Base-by-base conservation (phyloP, 2,113 vertebrate species). In the Ammodytes marinus region DNA sequence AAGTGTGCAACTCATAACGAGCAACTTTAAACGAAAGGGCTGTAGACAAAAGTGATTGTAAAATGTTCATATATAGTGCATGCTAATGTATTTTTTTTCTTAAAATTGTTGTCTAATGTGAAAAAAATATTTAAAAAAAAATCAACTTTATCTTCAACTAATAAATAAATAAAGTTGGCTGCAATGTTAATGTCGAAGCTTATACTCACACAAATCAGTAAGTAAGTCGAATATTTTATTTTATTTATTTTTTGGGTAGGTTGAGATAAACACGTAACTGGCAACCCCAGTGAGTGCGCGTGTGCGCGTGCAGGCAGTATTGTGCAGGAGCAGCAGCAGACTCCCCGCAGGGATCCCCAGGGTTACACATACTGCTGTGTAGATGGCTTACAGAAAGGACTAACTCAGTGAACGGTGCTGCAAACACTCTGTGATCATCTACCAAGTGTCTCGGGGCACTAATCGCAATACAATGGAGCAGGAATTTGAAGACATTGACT, bases 401-500 rank as follows among this genome's bases (percentile, higher is more conserved):
- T 92, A 86, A 90, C 76, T 80, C 59, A 9, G 76, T 63, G 59
- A 80, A 85, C 78, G 63, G 78, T 45, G 54, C 80, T 66, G 43
- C 37, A 61, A 71, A 83, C 69, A 80, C 55, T 46, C 77, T 57
- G 76, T 60, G 52, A 68, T 73, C 46, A 46, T 40, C n/a, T 61
- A 19, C n/a, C 17, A 60, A 85, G 75, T 80, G 79, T 86, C 76
- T 52, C 57, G 2, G 57, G 80, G 27, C 57, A 55, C 46, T 11
- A 46, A 15, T 10, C 42, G 27, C 73, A 35, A 66, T 4, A 71
- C 19, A 64, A 95, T 98, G 93, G 96, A 99, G 71, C 91, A 90
- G 84, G 95, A 97, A 84, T 97, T 97, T 88, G 92, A 96, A 69
- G 96, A 97, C 54, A 93, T 96, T 66, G 96, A 99, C 61, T 95